Evolutionary conservation across 2,888 invertebrate genomes (phyloP), one percentile per base, ranked within the genome.

Genomic region (Mythimna albipuncta): DNA sequence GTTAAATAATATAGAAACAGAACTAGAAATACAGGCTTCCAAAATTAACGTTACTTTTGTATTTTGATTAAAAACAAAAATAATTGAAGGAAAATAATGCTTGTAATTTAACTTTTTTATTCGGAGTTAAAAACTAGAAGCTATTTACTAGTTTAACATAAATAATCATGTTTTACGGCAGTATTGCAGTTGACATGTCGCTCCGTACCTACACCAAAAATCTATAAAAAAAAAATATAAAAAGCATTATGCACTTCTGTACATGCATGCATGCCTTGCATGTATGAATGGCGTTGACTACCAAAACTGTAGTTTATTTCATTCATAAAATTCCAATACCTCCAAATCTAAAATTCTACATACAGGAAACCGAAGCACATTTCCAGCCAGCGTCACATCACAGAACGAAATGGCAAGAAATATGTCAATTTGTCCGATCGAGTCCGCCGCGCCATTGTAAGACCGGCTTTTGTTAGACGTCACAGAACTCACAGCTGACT

Each of bases 371-470:
- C 44, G 6, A 41, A 50, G 44, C 35, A 50, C 19, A 38, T 65
- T 69, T 54, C 21, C 10, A 54, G 50, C 55, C n/a, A 26, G 50
- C 55, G 77, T 72, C 69, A 19, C n/a, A 13, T 55, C 61, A 21
- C 64, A 79, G 81, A 70, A 78, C 59, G 75, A 64, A 80, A 71
- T 72, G 71, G 77, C 67, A 68, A 76, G 80, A 77, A 81, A 88
- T 83, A 81, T 72, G 82, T 87, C 87, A 82, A 87, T 83, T 79
- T 82, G 82, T 81, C 58, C 79, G 74, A 62, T 68, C 63, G 63
- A 55, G 67, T 75, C 79, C 73, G 77, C 69, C 66, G 69, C 65
- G 52, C 73, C 62, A 79, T 87, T 82, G 81, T 77, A 69, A 58
- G 38, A 19, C 2, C 32, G 35, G 69, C 82, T 82, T 85, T 87